Evolutionary conservation across 1,140 invertebrate species (phyloP), one percentile per base, ranked within the genome.

Genomic region (Cyrtorhinus lividipennis): DNA sequence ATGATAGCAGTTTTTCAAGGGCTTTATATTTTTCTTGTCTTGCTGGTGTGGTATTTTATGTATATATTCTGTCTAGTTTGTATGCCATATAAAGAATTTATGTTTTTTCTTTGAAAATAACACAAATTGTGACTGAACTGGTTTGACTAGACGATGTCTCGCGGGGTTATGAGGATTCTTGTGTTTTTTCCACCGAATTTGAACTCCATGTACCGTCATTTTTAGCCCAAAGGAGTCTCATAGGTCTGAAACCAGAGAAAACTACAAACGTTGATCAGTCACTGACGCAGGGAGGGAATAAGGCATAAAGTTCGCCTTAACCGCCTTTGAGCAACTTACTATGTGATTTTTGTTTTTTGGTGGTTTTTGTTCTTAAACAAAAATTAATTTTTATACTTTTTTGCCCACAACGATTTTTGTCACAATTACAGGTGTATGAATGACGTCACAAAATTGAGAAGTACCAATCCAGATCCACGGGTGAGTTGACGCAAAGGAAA

Each of bases 391-490:
- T 44, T 44, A 8, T 44, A 10, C 20, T 12, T 10, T 20, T 8
- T 22, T 12, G 20, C 10, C 12, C 48, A 53, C 10, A 12, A 53
- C 5, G 8, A 5, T 53, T 53, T 53, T 53, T 12, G 10, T 22
- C 10, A 53, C 8, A 53, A 15, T 53, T 53, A 22, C 48, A 53
- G 48, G 48, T 53, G 48, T 53, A 53, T 53, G 48, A 53, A 53
- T 53, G 48, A 53, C 8, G 48, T 53, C 48, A 53, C 48, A 10
- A 53, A 53, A 10, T 53, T 53, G 48, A 53, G 48, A 10, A 10
- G 48, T 53, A 53, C 48, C 48, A 15, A 53, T 53, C 48, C 48
- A 53, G 48, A 53, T 53, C 48, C 10, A 12, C 5, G 20, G 48
- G 48, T 53, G 48, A 53, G 48, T 53, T 53, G 48, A 53, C 48